Base-by-base conservation (phyloP, 2,888 invertebrate species). In the Craniophora ligustri region DNA sequence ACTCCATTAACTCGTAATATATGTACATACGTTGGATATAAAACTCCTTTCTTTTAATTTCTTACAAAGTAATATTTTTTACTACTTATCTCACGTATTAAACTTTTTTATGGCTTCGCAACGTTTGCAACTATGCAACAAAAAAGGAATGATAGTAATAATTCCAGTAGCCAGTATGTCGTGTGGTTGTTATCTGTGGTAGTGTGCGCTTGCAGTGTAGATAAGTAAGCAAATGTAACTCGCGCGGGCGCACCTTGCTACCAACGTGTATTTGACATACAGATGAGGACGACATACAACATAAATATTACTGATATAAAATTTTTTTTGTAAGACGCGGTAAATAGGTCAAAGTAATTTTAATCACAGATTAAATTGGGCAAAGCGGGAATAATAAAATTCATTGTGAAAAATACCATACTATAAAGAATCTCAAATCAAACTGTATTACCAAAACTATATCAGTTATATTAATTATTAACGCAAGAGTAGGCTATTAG, bases 171-270 rank as follows among this genome's bases (percentile, higher is more conserved):
- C 65, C 8, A 32, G 42, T 50, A 56, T 44, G 40, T 50, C 42
- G 23, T 31, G 42, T 14, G 31, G 49, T 47, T 46, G 44, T 69
- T 61, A 68, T 61, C 61, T 61, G 50, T 67, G 32, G 23, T 32
- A 19, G 30, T 44, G 34, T 44, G 59, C 50, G 47, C 51, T 40
- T 40, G 48, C 45, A 23, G 30, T 11, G 61, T 65, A 65, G 58
- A 66, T 69, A 65, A 65, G 70, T 69, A 68, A 62, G 70, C 70
- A 69, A 62, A 66, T 62, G 55, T 69, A n/a, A 58, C 38, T 54
- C 57, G 18, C 61, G 23, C 34, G 38, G 49, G 39, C 60, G 47
- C 65, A 65, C 65, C 56, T 64, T 42, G 55, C 44, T 44, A 31
- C 51, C 28, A 36, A 59, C 48, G 36, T 48, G 46, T 34, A 31